Conservation (phyloP, 2,888 invertebrate species). For the Pammene aurita region DNA sequence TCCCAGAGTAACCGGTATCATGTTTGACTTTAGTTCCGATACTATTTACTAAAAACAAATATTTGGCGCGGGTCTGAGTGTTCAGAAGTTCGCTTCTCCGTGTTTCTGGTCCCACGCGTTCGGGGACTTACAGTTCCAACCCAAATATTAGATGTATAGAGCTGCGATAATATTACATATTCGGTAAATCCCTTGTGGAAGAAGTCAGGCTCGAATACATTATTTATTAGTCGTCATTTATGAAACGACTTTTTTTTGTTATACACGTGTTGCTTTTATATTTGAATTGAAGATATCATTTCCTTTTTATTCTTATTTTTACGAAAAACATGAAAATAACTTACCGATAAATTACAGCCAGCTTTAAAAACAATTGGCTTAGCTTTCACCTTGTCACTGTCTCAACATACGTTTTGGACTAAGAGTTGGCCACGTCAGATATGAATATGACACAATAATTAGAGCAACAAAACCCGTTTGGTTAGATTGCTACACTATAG, state of each 20-base stretch:
- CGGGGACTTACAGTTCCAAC: slow-evolving; percentile 25
- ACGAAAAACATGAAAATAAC: too few relatives aligned
- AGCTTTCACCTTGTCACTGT: too few relatives aligned
- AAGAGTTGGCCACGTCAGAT: too few relatives aligned
- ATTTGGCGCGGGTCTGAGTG: slow-evolving; percentile 22
- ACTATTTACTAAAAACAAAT: slow-evolving; percentile 40
- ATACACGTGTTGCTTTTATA: too few relatives aligned
- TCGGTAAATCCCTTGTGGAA: slow-evolving; percentile 12
- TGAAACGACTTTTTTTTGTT: not conserved
- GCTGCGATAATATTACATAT: slow-evolving; percentile 21
- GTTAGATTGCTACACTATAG: too few relatives aligned
- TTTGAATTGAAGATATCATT: too few relatives aligned
- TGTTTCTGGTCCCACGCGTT: slow-evolving; percentile 16
- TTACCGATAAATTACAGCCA: too few relatives aligned
- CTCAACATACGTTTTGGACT: too few relatives aligned
- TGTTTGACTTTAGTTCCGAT: slow-evolving; percentile 38
- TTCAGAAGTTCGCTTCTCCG: slow-evolving; percentile 21
- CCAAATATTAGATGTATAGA: slow-evolving; percentile 20
- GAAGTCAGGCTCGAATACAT: not conserved
- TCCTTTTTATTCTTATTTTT: too few relatives aligned
- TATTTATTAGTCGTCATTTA: slow-evolving; percentile 11
- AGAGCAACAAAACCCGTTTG: too few relatives aligned
- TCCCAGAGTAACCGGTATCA: slow-evolving; percentile 25
- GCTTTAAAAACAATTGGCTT: too few relatives aligned
- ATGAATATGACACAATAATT: too few relatives aligned